phyloP scores from a whole-genome alignment of 2,797 vertebrate species.

The Labeo calbasu region DNA sequence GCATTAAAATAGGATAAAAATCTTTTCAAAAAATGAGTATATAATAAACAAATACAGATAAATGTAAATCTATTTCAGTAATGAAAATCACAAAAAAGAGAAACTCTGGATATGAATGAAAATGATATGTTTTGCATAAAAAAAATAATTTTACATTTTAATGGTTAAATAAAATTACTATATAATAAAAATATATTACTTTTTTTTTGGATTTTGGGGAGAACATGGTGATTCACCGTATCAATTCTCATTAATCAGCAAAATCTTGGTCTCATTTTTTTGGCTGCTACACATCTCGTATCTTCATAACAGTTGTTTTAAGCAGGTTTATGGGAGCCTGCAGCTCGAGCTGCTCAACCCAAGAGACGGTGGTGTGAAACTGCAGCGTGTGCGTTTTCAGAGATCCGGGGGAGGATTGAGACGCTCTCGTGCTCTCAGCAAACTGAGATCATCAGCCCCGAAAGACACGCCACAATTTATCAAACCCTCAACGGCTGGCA shows the following conservation, averaged over 20 bases:
- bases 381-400: conserved; percentile 8
- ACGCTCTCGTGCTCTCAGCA: neutral
- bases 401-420: conserved; percentile 16
- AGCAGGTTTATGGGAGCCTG: neutral
- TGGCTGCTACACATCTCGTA: neutral
- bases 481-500: neutral
- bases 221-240: neutral
- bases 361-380: neutral
- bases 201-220: neutral
- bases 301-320: neutral
- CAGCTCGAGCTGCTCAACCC: neutral
- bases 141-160: no score
- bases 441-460: conserved; percentile 6
- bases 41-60: neutral
- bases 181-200: neutral
- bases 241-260: neutral
- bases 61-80: no score
- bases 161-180: neutral
- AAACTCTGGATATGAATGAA: no score
- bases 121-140: no score
- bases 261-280: neutral
- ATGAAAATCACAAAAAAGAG: neutral
- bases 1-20: no score
- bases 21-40: no score
- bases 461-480: conserved; percentile 5